Evolutionary conservation across 2,888 invertebrate genomes (phyloP), one percentile per base, ranked within the genome.

Genomic region (Ditula angustiorana): DNA sequence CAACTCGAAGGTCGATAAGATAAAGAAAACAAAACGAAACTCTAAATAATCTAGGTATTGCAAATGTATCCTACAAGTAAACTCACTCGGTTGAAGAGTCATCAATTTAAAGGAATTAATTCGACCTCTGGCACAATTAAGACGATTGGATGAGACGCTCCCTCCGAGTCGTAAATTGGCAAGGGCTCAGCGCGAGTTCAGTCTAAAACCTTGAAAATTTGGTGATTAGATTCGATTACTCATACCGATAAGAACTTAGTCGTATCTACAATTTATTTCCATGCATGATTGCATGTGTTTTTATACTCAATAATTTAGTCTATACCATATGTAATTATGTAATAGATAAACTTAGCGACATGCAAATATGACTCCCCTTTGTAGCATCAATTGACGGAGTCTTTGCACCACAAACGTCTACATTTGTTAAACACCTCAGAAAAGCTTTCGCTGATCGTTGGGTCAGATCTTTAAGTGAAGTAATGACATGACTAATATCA

Each of bases 121-220:
- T 85, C 90, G 92, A 92, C 92, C 92, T 92, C 79, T 77, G n/a
- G 66, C 33, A 68, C 84, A 90, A 90, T 92, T 90, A 90, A 81
- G 79, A 67, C 58, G 59, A 58, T 61, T 61, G 50, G 47, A 33
- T 53, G 47, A 60, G 65, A 55, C 49, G 21, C 10, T 28, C 16
- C 52, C 52, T 50, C 52, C 16, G 57, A 33, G 13, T 35, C n/a
- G 3, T 26, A 28, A 37, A 55, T 24, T 50, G 13, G 57, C 57
- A 26, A 58, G 50, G 50, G 57, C 50, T 24, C 13, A 26, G 30
- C 47, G 21, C 19, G 56, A 49, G 50, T 50, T 44, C 8, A 44
- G 30, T 50, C 44, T 44, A 10, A 58, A 11, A 28, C 26, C 53
- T 37, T 60, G 46, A 52, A 53, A 64, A 24, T 28, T 64, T 52